Evolutionary conservation across 2,797 vertebrate genomes (phyloP), one percentile per base, ranked within the genome.

Genomic region (Lophius americanus): DNA sequence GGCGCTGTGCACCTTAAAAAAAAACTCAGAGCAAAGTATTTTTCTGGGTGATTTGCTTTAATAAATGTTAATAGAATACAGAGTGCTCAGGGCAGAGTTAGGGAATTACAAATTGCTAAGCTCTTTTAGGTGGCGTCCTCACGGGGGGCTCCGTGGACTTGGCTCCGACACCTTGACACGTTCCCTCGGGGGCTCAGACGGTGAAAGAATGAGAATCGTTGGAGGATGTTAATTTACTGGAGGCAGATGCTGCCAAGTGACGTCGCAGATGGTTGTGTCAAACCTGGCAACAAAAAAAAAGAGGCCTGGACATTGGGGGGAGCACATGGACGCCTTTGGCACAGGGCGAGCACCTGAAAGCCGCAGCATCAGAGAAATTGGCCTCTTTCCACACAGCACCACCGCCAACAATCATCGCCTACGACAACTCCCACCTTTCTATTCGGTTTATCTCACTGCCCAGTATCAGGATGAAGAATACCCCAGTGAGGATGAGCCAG

Each of bases 201-300:
- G 67, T 23, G 66, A 62, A 64, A 59, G 79, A 84, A 65, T 55
- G 78, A 78, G 69, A 55, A 73, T 62, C n/a, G 52, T 74, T 72
- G 64, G 23, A 72, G 71, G 73, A 88, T 86, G 83, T 67, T 78
- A 92, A 89, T 75, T 63, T 84, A 75, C 78, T 83, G 75, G 59
- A 83, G 84, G 84, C 75, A 76, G 68, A 76, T 9, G 82, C 75
- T 87, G 86, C 85, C 81, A 77, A 84, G 79, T 58, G 59, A 72
- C 73, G 36, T 43, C 60, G 68, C 92, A 93, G 89, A 92, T 91
- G 91, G 89, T 69, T 70, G 78, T 76, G 83, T 88, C 78, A 70
- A 23, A 75, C 77, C 86, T 91, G 88, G 85, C 85, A 88, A 53
- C 71, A 73, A 76, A 75, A 9, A 88, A 53, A 73, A 73, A 76